Conservation (phyloP, 2,113 vertebrate species). For the Crotalus helleri region DNA sequence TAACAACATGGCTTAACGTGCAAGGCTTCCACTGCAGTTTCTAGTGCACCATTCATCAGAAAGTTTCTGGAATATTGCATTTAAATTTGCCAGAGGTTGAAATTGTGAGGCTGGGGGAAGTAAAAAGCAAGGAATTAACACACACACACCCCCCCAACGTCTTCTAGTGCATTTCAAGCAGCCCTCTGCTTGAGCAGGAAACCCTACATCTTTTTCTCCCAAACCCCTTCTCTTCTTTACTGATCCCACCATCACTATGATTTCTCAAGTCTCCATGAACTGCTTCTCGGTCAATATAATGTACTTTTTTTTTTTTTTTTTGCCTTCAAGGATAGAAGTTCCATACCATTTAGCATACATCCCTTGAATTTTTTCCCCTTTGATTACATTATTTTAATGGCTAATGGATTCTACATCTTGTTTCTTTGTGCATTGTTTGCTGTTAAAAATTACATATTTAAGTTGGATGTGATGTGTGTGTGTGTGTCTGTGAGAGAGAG, state of each 20-base stretch:
- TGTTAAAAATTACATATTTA: background rate
- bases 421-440: background rate
- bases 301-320: background rate
- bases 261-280: background rate
- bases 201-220: background rate
- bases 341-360: background rate
- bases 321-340: background rate
- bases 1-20: conserved; percentile 1
- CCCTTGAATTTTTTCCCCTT: background rate
- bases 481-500: no score
- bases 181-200: background rate
- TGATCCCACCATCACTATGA: background rate
- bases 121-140: background rate
- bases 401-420: background rate
- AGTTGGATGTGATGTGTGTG: background rate
- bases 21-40: conserved; percentile 24
- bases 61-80: background rate
- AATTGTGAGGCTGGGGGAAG: conserved; percentile 24
- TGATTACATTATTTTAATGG: background rate
- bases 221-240: background rate
- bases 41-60: background rate
- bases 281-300: background rate
- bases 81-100: conserved; percentile 20
- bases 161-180: background rate
- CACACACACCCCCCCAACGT: background rate